Evolutionary conservation across 2,888 invertebrate species (phyloP), one percentile per base, ranked within the genome.

Genomic region (Cataglyphis livida): DNA sequence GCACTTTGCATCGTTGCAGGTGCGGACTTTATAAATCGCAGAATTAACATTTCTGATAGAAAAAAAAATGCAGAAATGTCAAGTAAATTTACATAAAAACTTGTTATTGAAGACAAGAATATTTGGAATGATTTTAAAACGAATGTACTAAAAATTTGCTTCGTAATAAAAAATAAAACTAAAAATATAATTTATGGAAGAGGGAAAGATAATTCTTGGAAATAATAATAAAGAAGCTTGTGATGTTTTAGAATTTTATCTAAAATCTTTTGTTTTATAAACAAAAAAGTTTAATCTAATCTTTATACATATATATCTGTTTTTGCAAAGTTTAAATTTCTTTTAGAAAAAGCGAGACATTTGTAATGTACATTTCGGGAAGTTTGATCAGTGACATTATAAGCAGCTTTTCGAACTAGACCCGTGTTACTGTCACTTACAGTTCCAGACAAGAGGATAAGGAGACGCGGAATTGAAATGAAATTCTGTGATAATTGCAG

Each of bases 371-470:
- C 9, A 18, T 12, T 35, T 4, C 6, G 41, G 4, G 7, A 18
- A 79, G 44, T 70, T 74, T 65, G 21, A 83, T 70, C 62, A 25
- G 12, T 25, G 57, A 66, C 38, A 61, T 62, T 38, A 48, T 57
- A 82, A 54, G 38, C 61, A 66, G 57, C 35, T 75, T 75, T 54
- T 7, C 21, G 21, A 12, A 51, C 21, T 75, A 65, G 74, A 86
- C 81, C 88, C 88, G 65, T 90, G 89, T 91, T 91, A 91, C 86
- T 92, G 92, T 92, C 92, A 91, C 89, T 92, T 90, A 87, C 91
- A 91, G 88, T 85, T 89, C 86, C 86, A 64, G 84, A 86, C 84
- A 71, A 81, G 70, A 59, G 57, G 62, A 61, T 41, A 76, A 61
- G 82, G 87, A 86, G 83, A 68, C 64, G 83, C 51, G 79, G 87